Conservation (phyloP, 2,113 vertebrate genomes). For the Vicugna pacos region DNA sequence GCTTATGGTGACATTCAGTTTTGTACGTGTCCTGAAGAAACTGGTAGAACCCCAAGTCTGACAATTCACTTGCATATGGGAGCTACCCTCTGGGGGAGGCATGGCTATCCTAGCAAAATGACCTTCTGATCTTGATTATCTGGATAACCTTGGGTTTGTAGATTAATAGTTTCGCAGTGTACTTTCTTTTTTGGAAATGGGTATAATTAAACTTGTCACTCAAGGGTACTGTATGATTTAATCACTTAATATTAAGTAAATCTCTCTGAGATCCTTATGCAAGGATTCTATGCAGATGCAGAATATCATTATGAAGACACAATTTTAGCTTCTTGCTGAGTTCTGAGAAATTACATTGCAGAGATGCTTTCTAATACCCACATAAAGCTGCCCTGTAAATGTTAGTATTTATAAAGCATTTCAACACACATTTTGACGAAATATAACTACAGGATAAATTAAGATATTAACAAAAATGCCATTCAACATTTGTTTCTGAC, state of each 20-base stretch:
- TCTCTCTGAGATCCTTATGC: constrained; percentile 25
- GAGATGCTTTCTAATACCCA: neutral
- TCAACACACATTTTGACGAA: neutral
- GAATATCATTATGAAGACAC: neutral
- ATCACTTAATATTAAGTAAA: constrained; percentile 56
- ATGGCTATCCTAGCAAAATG: neutral
- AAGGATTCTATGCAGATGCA: neutral
- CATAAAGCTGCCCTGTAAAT: neutral
- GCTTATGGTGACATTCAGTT: neutral
- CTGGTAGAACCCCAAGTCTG: neutral
- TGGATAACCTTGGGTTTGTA: neutral
- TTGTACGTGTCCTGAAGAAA: neutral
- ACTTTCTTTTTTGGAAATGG: constrained; percentile 47
- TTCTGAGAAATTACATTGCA: neutral
- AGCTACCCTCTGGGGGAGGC: neutral
- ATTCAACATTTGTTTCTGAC: neutral
- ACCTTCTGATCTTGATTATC: neutral
- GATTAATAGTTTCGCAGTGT: neutral
- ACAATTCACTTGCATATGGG: neutral
- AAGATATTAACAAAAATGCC: neutral
- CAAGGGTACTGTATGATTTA: constrained; percentile 38
- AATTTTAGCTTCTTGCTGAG: neutral
- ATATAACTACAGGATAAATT: neutral
- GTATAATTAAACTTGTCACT: constrained; percentile 68
- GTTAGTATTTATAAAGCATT: neutral